phyloP scores from a whole-genome alignment of 2,797 vertebrate genomes.

The Toxotes lorentzi region DNA sequence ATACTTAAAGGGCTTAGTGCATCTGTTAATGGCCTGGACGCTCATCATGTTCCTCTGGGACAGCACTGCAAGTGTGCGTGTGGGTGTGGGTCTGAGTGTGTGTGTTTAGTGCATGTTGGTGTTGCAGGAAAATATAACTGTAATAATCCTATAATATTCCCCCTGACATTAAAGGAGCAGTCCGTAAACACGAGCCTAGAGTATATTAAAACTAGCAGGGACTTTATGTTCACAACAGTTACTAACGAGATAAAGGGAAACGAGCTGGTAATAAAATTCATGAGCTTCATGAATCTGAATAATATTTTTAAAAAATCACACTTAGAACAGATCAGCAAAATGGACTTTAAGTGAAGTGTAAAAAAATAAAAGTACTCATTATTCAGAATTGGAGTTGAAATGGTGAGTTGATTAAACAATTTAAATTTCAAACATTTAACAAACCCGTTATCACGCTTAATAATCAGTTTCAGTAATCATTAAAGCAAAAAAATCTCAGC shows the following conservation, averaged over 20 bases:
- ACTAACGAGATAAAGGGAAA: not conserved
- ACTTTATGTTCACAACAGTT: not conserved
- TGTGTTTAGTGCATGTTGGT: not conserved
- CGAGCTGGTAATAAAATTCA: no score
- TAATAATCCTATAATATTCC: conserved; percentile 15
- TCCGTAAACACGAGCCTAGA: not conserved
- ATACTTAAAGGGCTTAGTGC: conserved; percentile 72
- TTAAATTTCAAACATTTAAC: no score
- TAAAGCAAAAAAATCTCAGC: no score
- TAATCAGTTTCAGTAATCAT: no score
- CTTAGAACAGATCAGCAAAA: no score
- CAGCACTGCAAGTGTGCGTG: conserved; percentile 3
- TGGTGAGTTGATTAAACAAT: not conserved
- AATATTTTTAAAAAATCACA: no score
- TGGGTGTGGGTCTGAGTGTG: not conserved
- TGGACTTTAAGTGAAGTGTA: not conserved
- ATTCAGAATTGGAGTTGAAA: not conserved
- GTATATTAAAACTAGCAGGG: not conserved
- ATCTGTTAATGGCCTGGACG: conserved; percentile 51
- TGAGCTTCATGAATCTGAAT: no score
- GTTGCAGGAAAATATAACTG: conserved; percentile 22
- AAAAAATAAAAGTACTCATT: not conserved
- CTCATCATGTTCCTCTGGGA: conserved; percentile 26
- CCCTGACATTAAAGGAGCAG: not conserved
- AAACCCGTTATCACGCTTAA: no score